phyloP scores from a whole-genome alignment of 1,140 invertebrate genomes.

The Philaenus spumarius region DNA sequence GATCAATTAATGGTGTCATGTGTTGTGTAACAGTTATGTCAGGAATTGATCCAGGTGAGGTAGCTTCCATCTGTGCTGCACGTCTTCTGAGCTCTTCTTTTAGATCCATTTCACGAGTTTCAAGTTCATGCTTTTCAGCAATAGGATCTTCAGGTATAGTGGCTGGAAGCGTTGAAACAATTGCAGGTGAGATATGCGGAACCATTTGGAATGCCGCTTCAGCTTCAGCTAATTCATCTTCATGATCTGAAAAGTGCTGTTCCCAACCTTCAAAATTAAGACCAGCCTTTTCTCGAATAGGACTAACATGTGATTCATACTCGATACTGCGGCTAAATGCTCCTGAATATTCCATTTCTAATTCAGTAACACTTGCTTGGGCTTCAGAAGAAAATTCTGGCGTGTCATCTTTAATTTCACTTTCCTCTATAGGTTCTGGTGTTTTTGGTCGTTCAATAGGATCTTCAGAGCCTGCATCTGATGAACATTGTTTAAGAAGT shows the following conservation, averaged over 20 bases:
- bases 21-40: conserved; percentile 64
- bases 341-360: conserved; percentile 32
- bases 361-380: conserved; percentile 31
- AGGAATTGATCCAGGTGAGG: conserved; percentile 49
- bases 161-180: conserved; percentile 37
- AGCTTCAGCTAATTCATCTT: conserved; percentile 44
- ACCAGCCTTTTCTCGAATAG: conserved; percentile 28
- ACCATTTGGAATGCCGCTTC: conserved; percentile 44
- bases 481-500: conserved; percentile 36
- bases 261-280: conserved; percentile 11
- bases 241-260: conserved; percentile 28
- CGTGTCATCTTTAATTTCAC: conserved; percentile 38
- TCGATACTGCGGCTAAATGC: conserved; percentile 30
- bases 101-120: conserved; percentile 41
- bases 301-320: conserved; percentile 32
- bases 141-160: conserved; percentile 48
- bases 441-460: conserved; percentile 45
- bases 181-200: conserved; percentile 39
- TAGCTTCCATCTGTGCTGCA: conserved; percentile 39
- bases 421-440: conserved; percentile 42
- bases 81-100: conserved; percentile 41
- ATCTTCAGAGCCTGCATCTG: conserved; percentile 37
- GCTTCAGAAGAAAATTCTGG: conserved; percentile 34
- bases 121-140: conserved; percentile 46
- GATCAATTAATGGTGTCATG: conserved; percentile 43